Base-by-base conservation (phyloP, 2,113 vertebrate genomes). In the Rhodinocichla rosea region DNA sequence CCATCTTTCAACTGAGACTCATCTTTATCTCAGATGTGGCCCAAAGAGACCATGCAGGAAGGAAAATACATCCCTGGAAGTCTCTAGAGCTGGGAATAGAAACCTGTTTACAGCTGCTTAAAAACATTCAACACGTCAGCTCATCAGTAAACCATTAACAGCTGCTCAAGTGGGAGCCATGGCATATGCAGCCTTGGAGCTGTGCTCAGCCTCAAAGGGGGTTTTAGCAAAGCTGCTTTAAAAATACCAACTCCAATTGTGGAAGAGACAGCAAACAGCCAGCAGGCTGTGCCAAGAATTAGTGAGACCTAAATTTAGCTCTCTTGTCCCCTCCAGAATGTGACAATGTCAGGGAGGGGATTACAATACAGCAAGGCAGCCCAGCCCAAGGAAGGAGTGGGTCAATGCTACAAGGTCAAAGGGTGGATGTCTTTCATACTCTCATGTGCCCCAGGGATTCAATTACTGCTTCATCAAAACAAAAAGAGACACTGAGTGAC, bases 241-340 rank as follows among this genome's bases (percentile, higher is more conserved):
- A 97, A 96, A 96, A 96, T 95, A 96, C 18, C 87, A 87, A 60
- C 68, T 88, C 87, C 91, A 95, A 86, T 64, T 94, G 93, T 94
- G 79, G 96, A 95, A 90, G 93, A 94, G 93, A 96, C 93, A 92
- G 93, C 83, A 92, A 95, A 95, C 79, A 95, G 78, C 71, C 92
- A 92, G 83, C 55, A 68, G 90, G 90, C 93, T 90, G 75, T 96
- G 95, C 95, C 92, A 96, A 77, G 96, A 95, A 96, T 96, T 94
- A 95, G 81, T 44, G 35, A 47, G 40, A 92, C 59, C 94, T 96
- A 92, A 96, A 95, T 90, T 97, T 95, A 96, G 91, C 87, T 93
- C 93, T 70, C 78, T 47, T 83, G 93, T 95, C 89, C 91, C 81
- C 57, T 91, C 70, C 59, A 96, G 94, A 96, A 97, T 95, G 93